phyloP scores from a whole-genome alignment of 2,113 vertebrate genomes.

The Tinamus guttatus region DNA sequence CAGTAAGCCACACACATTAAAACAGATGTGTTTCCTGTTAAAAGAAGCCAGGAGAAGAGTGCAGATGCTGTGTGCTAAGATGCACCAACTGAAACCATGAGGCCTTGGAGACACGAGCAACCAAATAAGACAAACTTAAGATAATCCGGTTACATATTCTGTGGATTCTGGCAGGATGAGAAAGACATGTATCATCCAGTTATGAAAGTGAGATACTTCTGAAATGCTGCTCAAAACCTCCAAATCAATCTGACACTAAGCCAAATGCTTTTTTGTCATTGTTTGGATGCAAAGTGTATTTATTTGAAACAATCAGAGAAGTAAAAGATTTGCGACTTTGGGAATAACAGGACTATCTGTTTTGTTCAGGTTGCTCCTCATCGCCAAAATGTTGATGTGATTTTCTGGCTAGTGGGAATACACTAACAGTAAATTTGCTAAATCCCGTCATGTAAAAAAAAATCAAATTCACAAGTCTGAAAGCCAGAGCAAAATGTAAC shows the following conservation, averaged over 20 bases:
- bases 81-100: neutral
- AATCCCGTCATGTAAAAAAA: neutral
- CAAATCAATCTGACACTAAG: neutral
- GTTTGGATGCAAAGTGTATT: neutral
- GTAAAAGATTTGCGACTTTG: neutral
- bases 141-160: neutral
- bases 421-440: neutral
- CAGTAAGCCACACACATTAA: neutral
- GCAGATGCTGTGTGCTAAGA: neutral
- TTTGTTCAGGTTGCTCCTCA: neutral
- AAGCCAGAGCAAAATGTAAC: neutral
- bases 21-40: neutral
- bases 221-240: neutral
- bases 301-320: neutral
- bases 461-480: neutral
- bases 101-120: neutral
- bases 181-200: neutral
- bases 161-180: neutral
- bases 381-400: fast-evolving
- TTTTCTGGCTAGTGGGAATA: neutral
- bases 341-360: neutral
- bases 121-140: neutral
- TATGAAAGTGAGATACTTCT: neutral
- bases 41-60: neutral
- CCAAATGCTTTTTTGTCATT: neutral